These are phyloP conservation scores for Polymixis flavicincta DNA, from an alignment of 2,888 invertebrate genomes.

Conservation along the genomic window DNA sequence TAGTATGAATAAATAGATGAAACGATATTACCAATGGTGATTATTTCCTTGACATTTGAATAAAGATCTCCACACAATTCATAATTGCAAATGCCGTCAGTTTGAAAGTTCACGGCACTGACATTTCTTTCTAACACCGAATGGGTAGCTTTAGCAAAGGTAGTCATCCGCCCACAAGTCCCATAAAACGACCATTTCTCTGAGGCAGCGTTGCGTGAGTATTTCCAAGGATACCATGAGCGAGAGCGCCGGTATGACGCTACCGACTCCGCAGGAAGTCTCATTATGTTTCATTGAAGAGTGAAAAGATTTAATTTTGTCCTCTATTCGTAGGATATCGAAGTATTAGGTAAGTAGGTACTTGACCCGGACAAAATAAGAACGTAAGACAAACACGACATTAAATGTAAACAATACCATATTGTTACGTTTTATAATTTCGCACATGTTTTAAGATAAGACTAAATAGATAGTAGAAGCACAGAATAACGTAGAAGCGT, in stretches of 20 bases:
- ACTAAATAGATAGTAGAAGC: not conserved
- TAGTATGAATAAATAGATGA: not conserved
- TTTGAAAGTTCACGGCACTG: slow-evolving; percentile 71
- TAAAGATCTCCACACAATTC: slow-evolving; percentile 32
- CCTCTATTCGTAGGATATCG: slow-evolving; percentile 11
- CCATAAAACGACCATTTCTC: slow-evolving; percentile 71
- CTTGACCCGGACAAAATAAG: slow-evolving; percentile 38
- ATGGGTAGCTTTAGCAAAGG: slow-evolving; percentile 38
- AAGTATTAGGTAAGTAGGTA: slow-evolving; percentile 6
- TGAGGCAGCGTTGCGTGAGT: slow-evolving; percentile 55
- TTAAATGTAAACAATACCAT: slow-evolving; percentile 40
- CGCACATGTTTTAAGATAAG: slow-evolving; percentile 32
- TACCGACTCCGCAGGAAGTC: slow-evolving; percentile 59
- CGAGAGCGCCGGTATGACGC: slow-evolving; percentile 45
- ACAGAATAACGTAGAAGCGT: too few relatives aligned
- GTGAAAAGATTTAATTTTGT: slow-evolving; percentile 31
- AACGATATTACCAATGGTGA: slow-evolving; percentile 29
- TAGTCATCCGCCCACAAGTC: slow-evolving; percentile 57
- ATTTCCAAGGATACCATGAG: slow-evolving; percentile 45
- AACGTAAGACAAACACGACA: slow-evolving; percentile 17
- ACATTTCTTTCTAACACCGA: slow-evolving; percentile 67
- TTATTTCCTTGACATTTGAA: slow-evolving; percentile 70
- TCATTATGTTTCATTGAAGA: slow-evolving; percentile 59
- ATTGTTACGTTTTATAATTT: slow-evolving; percentile 36
- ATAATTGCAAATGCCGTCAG: slow-evolving; percentile 52